Percentiles rank a stretch among this genome's conserved stretches.
Evolutionary conservation across 1,140 invertebrate genomes (phyloP).

Genomic region (Bilobella aurantiaca): DNA sequence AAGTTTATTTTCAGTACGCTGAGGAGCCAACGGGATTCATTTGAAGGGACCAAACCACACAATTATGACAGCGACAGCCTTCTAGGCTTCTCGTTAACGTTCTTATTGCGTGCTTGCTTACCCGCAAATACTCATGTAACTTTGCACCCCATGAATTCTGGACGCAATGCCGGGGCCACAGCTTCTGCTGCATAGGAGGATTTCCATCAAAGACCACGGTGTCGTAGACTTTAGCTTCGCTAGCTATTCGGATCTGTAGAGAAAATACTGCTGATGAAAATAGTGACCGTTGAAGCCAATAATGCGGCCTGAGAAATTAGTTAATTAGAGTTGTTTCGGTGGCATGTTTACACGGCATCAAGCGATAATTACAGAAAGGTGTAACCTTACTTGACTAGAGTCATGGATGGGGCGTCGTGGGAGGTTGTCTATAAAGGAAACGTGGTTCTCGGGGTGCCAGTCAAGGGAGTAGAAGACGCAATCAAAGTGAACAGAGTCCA

Average conservation of each 20-base stretch:
- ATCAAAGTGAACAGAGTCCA: constrained; percentile 77
- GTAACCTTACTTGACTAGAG: constrained; percentile 45
- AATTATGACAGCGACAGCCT: background rate
- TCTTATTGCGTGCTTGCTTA: constrained; percentile 38
- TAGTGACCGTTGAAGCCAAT: too few species aligned
- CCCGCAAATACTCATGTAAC: constrained; percentile 80
- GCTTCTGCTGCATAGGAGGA: constrained; percentile 65
- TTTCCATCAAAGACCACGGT: constrained; percentile 83
- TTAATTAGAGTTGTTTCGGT: background rate
- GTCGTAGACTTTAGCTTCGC: constrained; percentile 73
- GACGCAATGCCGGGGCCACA: constrained; percentile 93
- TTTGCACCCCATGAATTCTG: constrained; percentile 90
- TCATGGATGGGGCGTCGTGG: constrained; percentile 54
- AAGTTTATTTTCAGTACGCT: too few species aligned
- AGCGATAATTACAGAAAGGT: background rate
- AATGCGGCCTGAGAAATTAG: too few species aligned
- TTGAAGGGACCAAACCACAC: too few species aligned
- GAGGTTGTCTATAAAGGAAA: constrained; percentile 92
- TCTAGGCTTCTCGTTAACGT: background rate
- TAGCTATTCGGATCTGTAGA: constrained; percentile 41
- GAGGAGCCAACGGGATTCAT: too few species aligned
- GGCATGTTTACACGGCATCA: background rate
- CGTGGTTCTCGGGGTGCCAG: constrained; percentile 94
- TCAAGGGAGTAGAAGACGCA: constrained; percentile 90
- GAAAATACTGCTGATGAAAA: constrained; percentile 2